Conservation (phyloP, 2,113 vertebrate species). For the Martes martes region DNA sequence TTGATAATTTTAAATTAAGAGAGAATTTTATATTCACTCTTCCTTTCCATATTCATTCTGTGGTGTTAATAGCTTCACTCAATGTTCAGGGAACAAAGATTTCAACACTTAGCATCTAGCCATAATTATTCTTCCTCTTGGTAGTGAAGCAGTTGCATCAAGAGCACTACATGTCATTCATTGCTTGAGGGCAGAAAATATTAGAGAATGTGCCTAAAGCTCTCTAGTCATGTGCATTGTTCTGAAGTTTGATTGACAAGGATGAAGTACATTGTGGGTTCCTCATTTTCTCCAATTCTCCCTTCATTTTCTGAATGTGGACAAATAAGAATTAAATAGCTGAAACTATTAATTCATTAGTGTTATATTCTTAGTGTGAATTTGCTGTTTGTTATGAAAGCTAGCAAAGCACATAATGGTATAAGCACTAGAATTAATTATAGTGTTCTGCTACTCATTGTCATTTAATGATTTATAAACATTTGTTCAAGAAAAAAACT, state of each 20-base stretch:
- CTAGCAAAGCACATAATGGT: not conserved
- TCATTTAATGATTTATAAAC: not conserved
- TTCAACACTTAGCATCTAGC: no score
- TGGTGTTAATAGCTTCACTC: no score
- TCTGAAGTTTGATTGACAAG: not conserved
- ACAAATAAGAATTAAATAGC: not conserved
- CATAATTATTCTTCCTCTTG: no score
- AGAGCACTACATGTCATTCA: no score
- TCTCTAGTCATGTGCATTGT: not conserved
- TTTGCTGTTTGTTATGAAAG: not conserved
- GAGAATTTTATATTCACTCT: no score
- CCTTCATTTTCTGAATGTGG: not conserved
- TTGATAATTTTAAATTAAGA: no score
- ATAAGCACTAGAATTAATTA: not conserved
- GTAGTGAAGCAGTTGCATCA: no score
- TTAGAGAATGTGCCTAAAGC: not conserved
- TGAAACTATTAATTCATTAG: not conserved
- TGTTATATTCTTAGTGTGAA: not conserved
- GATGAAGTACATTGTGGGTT: not conserved
- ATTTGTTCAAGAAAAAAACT: not conserved
- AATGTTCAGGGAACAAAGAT: no score
- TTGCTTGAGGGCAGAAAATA: no score
- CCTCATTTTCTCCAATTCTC: not conserved
- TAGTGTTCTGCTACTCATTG: not conserved
- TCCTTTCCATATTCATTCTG: no score